Conservation (phyloP, 1,140 invertebrate genomes). For the Stratiolaelaps scimitus region DNA sequence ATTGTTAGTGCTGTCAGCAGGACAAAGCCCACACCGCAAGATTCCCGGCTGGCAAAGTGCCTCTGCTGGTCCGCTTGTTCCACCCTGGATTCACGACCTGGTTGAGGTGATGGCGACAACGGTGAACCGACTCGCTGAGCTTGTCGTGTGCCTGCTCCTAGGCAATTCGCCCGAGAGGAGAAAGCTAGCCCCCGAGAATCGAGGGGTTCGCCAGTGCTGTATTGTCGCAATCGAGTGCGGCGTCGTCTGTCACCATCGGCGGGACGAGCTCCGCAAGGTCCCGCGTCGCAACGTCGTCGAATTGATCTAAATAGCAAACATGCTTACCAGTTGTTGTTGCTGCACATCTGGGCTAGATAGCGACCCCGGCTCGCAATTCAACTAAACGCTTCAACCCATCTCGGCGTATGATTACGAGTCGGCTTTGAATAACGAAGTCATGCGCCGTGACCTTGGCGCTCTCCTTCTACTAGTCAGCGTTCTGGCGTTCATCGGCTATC, state of each 20-base stretch:
- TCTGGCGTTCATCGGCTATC: neutral
- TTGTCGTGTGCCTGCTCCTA: slow-evolving; percentile 5
- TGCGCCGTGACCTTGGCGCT: slow-evolving; percentile 2
- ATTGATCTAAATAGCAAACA: neutral
- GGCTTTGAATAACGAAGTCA: neutral
- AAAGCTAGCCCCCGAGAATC: neutral
- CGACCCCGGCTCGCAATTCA: too few relatives aligned
- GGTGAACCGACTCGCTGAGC: slow-evolving; percentile 9
- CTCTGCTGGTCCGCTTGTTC: too few relatives aligned
- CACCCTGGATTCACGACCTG: too few relatives aligned
- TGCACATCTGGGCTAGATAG: too few relatives aligned
- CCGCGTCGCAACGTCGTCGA: neutral
- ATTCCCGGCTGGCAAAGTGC: too few relatives aligned
- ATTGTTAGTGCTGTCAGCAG: too few relatives aligned
- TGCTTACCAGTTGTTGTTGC: too few relatives aligned
- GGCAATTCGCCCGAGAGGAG: neutral
- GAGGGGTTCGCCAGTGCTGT: neutral
- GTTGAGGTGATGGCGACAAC: neutral
- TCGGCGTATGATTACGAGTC: too few relatives aligned
- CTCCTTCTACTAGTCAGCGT: neutral
- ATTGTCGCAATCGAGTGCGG: slow-evolving; percentile 17
- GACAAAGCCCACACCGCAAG: too few relatives aligned
- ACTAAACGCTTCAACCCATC: too few relatives aligned
- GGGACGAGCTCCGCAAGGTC: neutral
- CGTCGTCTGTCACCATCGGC: neutral